A percentile compares a stretch with the other conserved stretches of the same genome.
Evolutionary conservation across 2,113 vertebrate genomes (phyloP).

Genomic region (Daubentonia madagascariensis): DNA sequence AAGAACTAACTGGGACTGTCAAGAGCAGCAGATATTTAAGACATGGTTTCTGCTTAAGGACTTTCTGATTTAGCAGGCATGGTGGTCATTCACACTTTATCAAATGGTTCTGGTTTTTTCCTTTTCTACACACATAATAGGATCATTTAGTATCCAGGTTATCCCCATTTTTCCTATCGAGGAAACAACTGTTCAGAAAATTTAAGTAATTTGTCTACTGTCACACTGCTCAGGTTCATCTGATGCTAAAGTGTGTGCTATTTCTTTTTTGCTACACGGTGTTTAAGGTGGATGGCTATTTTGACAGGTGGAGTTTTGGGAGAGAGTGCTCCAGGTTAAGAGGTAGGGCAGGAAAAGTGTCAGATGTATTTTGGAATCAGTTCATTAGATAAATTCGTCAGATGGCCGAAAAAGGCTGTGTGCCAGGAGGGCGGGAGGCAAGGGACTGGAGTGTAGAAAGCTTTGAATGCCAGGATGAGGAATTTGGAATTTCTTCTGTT

Average conservation of each 20-base stretch:
- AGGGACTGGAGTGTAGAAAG: background rate
- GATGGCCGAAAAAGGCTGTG: background rate
- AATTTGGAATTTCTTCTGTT: background rate
- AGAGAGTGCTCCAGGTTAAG: background rate
- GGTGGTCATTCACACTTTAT: background rate
- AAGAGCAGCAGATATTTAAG: background rate
- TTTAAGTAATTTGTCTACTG: background rate
- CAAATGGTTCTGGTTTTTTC: background rate
- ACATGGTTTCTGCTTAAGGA: background rate
- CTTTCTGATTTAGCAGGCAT: background rate
- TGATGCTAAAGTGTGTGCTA: background rate
- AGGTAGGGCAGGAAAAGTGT: background rate
- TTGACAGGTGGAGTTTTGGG: background rate
- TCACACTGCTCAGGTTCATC: background rate
- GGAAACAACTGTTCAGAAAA: background rate
- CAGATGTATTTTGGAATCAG: background rate
- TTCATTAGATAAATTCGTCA: background rate
- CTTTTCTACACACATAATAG: background rate
- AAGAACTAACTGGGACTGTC: background rate
- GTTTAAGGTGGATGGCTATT: background rate
- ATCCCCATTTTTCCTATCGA: background rate
- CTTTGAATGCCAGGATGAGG: background rate
- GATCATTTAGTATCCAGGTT: background rate
- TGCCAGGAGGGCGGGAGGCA: background rate
- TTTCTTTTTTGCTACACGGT: too few species aligned